These are phyloP conservation scores for Bradypus variegatus DNA, from an alignment of 2,797 vertebrate species.

Conservation along the genomic window DNA sequence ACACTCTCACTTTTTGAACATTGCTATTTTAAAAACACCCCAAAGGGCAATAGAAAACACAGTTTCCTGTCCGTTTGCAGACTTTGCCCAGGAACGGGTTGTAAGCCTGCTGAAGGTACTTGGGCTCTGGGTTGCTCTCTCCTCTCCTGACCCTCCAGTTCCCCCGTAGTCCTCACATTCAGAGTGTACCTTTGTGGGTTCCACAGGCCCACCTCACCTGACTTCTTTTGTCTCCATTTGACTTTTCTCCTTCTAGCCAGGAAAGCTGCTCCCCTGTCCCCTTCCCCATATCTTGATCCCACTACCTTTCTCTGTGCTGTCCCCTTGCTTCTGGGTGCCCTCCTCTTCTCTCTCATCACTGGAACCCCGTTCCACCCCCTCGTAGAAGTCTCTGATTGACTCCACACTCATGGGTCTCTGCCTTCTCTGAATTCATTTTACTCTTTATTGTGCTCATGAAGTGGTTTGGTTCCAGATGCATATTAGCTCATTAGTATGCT, in stretches of 20 bases:
- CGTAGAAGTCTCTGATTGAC: neutral
- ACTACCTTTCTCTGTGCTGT: neutral
- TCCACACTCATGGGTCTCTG: neutral
- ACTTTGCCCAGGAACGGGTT: neutral
- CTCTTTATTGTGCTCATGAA: neutral
- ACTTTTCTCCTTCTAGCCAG: neutral
- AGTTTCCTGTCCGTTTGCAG: neutral
- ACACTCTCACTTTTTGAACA: neutral
- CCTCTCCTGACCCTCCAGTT: neutral
- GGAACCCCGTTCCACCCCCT: neutral
- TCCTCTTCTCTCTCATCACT: neutral
- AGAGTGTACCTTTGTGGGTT: too few species aligned
- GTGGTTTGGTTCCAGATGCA: neutral
- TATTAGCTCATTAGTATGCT: neutral
- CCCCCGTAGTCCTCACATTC: neutral
- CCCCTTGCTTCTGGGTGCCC: neutral
- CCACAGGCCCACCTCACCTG: too few species aligned
- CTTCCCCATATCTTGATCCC: accelerated
- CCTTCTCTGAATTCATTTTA: neutral
- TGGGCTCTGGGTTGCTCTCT: neutral
- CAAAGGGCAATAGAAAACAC: accelerated
- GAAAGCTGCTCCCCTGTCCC: neutral
- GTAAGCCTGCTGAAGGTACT: neutral
- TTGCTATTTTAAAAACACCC: neutral
- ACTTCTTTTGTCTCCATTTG: neutral